Conservation (phyloP, 2,113 vertebrate species). For the Turnix velox region DNA sequence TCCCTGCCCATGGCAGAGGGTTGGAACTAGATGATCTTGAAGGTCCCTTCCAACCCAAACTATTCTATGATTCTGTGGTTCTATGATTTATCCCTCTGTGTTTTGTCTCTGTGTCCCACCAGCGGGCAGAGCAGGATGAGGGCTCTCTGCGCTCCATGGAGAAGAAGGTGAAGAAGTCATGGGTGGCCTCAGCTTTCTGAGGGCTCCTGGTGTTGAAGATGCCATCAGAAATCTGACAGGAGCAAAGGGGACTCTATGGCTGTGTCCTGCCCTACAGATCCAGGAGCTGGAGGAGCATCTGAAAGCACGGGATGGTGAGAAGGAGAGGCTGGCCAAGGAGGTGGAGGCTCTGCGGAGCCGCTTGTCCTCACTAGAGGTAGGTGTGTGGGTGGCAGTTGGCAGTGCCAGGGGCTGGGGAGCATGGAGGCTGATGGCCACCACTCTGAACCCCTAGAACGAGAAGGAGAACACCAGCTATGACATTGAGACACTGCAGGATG, state of each 20-base stretch:
- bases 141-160: slow-evolving; percentile 67
- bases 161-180: slow-evolving; percentile 53
- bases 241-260: neutral
- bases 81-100: neutral
- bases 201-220: neutral
- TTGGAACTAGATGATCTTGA: too few species aligned
- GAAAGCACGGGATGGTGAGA: slow-evolving; percentile 74
- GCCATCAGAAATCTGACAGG: too few species aligned
- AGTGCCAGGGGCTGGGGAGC: neutral
- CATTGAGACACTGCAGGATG: slow-evolving; percentile 71
- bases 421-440: fast-evolving
- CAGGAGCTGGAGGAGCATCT: slow-evolving; percentile 77
- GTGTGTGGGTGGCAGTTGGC: neutral
- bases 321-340: slow-evolving; percentile 77
- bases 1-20: too few species aligned
- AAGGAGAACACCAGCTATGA: slow-evolving; percentile 75
- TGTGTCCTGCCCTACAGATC: slow-evolving; percentile 62
- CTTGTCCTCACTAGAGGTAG: slow-evolving; percentile 71
- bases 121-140: slow-evolving; percentile 53
- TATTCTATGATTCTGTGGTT: too few species aligned
- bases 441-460: slow-evolving; percentile 51
- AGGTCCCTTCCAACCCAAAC: too few species aligned
- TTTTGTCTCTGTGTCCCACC: neutral
- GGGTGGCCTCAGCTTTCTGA: neutral
- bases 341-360: slow-evolving; percentile 79